These are phyloP conservation scores for Saturnia pavonia DNA, from an alignment of 2,888 invertebrate species.

Conservation along the genomic window DNA sequence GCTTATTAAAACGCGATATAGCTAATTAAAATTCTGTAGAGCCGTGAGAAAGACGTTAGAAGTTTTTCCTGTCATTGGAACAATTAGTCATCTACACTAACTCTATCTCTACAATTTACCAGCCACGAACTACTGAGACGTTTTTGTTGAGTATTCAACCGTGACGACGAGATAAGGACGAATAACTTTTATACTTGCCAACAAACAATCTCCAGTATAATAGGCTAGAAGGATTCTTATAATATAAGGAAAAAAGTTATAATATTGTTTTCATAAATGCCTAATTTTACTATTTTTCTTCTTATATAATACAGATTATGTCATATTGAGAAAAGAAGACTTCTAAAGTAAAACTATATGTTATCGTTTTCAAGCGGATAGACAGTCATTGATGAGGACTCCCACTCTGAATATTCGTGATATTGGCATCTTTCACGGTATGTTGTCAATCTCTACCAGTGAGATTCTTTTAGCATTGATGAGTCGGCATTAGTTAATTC, in stretches of 20 bases:
- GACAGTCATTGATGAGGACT: no score
- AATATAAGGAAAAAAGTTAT: not conserved
- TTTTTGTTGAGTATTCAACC: constrained; percentile 39
- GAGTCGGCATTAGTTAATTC: no score
- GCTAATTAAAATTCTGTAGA: constrained; percentile 4
- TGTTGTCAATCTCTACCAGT: no score
- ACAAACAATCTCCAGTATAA: not conserved
- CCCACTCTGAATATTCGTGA: no score
- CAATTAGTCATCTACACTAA: constrained; percentile 33
- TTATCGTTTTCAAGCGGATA: no score
- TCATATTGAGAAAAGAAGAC: no score
- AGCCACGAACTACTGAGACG: constrained; percentile 28
- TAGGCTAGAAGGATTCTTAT: not conserved
- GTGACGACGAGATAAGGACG: constrained; percentile 38
- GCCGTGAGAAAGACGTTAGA: constrained; percentile 1
- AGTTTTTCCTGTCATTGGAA: constrained; percentile 1
- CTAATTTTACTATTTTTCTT: not conserved
- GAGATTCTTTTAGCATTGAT: no score
- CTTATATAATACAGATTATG: not conserved
- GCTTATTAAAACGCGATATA: not conserved
- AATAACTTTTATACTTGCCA: constrained; percentile 22
- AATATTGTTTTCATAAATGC: not conserved
- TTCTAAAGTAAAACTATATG: no score
- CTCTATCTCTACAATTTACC: constrained; percentile 31
- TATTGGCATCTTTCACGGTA: no score